Base-by-base conservation (phyloP, 37 sponge, comb jelly and placozoan genomes). In the Beroe forskalii region DNA sequence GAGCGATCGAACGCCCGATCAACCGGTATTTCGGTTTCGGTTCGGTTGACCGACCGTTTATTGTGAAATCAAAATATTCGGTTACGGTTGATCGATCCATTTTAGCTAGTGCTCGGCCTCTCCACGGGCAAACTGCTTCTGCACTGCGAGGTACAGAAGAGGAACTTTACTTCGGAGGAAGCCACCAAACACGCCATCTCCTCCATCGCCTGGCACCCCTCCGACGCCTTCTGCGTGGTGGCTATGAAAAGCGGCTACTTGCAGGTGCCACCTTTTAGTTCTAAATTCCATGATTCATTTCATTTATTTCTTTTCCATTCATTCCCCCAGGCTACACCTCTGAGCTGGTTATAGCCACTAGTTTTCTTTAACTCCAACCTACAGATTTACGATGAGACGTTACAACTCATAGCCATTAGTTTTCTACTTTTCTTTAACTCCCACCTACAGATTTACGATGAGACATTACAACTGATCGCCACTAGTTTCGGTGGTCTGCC, bases 101-200 rank as follows among this genome's bases (percentile, higher is more conserved):
- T n/a, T n/a, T n/a, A 69, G 72, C 55, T 80, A 24, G 48, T 80
- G 27, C 48, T 80, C 9, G 86, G 55, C 17, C 86, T 80, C 9
- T 41, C 44, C 44, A 80, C 55, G 25, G 86, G 86, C 3, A 80
- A 80, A 44, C 6, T 80, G 2, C 3, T 80, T 4, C 86, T 80
- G 44, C 86, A 80, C 55, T 80, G 86, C 42, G 86, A 80, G 4
- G 48, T 42, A 43, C 86, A 44, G 27, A 80, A 80, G 55, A 43
- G 86, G 55, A 80, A 80, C 22, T 80, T 80, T 24, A 28, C 86
- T 0, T 42, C 86, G 1, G 86, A 80, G n/a, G 55, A n/a, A 6
- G 55, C 55, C 0, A 41, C 86, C 37, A 41, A 44, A 44, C 86
- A 80, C 86, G 22, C 37, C 55, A 22, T 80, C 3, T 17, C 86